Base-by-base conservation (phyloP, 2,113 vertebrate genomes). In the Stigmatopora nigra region DNA sequence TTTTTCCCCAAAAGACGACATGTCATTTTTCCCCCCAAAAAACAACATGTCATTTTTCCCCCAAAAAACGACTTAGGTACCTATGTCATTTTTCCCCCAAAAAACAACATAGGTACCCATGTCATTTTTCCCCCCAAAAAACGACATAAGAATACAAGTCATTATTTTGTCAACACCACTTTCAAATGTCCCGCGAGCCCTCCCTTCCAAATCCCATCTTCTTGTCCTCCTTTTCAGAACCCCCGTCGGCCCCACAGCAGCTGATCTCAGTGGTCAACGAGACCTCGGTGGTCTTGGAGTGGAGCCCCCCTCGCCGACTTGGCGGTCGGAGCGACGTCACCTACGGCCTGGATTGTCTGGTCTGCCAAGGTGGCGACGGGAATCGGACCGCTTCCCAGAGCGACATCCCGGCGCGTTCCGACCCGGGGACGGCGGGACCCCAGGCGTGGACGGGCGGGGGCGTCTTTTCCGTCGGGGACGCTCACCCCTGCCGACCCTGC, bases 251-350 rank as follows among this genome's bases (percentile, higher is more conserved):
- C 65, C 96, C 96, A 0, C 93, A 94, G 76, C 94, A 95, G 79
- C 89, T 98, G 76, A 99, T 99, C 80, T 99, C 96, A 11, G 98
- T 95, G 3, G 95, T 99, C 72, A 99, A 99, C 0, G 94, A 99
- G 87, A 99, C 96, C 0, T 99, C 96, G 0, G 96, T 99, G 82
- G 97, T 96, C 87, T 79, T 99, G 90, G 97, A 99, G 82, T 99
- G 97, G 96, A 93, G 91, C 56, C 78, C 92, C 0, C 97, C 97
- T 0, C 92, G 92, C 70, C 93, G 91, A 57, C 92, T 88, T 0
- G 97, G 97, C 1, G 96, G 96, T 20, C 91, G 97, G 0, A 92
- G 91, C 44, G 97, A 99, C 81, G 84, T 94, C 63, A 91, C 91
- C 69, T 99, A 97, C 86, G 94, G 92, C 0, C 90, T 99, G 52